Percentiles rank a stretch among this genome's conserved stretches.
Conservation (phyloP, 2,888 invertebrate species). For the Zygogramma bicolorata region DNA sequence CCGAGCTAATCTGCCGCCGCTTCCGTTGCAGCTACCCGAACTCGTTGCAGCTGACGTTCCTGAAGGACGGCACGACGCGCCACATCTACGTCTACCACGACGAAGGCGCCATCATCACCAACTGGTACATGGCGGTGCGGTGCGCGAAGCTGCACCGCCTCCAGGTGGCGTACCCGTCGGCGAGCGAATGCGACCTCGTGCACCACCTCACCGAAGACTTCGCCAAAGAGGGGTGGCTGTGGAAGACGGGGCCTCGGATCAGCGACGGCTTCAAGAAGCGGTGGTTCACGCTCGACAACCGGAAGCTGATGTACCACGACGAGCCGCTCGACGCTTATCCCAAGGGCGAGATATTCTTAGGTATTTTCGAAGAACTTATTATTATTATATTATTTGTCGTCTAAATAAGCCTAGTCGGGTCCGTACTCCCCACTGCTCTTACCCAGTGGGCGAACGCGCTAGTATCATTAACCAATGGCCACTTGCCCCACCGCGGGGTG, state of each 20-base stretch:
- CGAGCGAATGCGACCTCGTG: conserved; percentile 78
- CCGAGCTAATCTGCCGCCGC: no score
- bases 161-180: conserved; percentile 82
- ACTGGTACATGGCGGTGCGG: conserved; percentile 78
- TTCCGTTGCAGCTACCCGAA: conserved; percentile 68
- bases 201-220: conserved; percentile 84
- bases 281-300: conserved; percentile 90
- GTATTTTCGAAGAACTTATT: conserved; percentile 60
- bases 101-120: conserved; percentile 85
- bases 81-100: conserved; percentile 91
- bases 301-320: conserved; percentile 94
- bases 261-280: conserved; percentile 86
- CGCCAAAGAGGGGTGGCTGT: conserved; percentile 87
- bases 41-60: conserved; percentile 86
- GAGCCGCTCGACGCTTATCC: conserved; percentile 89
- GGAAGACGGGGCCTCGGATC: conserved; percentile 88
- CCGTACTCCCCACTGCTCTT: no score
- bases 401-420: no score
- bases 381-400: no score
- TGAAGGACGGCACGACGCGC: conserved; percentile 87
- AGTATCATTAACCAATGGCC: no score
- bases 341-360: conserved; percentile 91
- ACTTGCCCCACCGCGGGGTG: no score
- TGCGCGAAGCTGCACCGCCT: conserved; percentile 87
- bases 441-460: no score